Evolutionary conservation across 1,140 invertebrate genomes (phyloP).

Genomic region (Plodia interpunctella): DNA sequence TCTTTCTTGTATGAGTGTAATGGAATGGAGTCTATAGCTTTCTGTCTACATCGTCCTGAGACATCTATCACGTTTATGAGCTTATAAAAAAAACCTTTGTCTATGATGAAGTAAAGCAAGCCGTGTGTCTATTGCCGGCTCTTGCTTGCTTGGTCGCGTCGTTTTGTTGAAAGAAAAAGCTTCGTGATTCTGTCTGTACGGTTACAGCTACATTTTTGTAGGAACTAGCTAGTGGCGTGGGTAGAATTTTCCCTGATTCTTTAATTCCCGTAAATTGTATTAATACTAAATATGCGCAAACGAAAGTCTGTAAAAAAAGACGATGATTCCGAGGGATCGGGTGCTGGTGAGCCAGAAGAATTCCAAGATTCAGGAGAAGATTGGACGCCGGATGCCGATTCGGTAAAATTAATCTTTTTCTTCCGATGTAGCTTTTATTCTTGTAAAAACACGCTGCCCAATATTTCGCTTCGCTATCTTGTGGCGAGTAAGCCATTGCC

Average conservation of each 20-base stretch:
- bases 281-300: conserved; percentile 60
- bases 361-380: conserved; percentile 76
- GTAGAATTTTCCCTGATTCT: neutral
- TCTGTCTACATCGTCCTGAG: too few species aligned
- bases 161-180: neutral
- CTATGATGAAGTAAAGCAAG: neutral
- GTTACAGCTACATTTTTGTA: neutral
- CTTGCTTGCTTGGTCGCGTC: neutral
- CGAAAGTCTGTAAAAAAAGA: conserved; percentile 72
- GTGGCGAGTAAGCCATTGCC: too few species aligned
- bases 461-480: neutral
- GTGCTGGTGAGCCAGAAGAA: conserved; percentile 70
- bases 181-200: neutral
- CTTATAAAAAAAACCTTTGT: neutral
- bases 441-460: neutral
- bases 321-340: conserved; percentile 67
- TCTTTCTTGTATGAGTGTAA: too few species aligned
- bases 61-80: too few species aligned
- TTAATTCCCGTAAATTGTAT: neutral
- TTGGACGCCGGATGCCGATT: conserved; percentile 75
- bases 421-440: neutral
- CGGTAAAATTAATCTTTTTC: conserved; percentile 40
- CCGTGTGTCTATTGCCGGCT: neutral
- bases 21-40: too few species aligned
- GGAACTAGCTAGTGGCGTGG: neutral